Percentiles rank a stretch among this genome's conserved stretches.
phyloP scores from a whole-genome alignment of 2,113 vertebrate species.

The Sinocyclocheilus anophthalmus region DNA sequence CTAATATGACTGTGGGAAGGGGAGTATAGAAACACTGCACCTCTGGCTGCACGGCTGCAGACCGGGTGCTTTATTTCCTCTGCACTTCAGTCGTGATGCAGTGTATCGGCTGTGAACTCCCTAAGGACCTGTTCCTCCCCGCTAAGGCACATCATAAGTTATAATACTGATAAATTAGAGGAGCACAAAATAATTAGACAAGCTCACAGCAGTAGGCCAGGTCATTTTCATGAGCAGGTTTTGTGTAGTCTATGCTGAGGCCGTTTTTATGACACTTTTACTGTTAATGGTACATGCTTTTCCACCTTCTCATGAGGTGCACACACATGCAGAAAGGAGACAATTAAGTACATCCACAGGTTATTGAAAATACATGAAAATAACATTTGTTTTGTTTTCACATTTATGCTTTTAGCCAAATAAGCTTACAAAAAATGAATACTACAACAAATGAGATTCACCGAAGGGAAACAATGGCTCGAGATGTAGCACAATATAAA shows the following conservation, averaged over 20 bases:
- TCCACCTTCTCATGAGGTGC: not conserved
- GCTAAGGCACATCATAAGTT: constrained; percentile 54
- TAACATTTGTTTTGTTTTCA: not conserved
- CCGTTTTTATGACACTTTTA: constrained; percentile 3
- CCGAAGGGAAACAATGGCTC: not conserved
- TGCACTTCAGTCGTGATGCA: constrained; percentile 53
- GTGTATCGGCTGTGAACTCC: constrained; percentile 41
- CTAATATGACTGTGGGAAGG: constrained; percentile 51
- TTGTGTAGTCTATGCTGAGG: constrained; percentile 2
- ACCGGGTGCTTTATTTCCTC: constrained; percentile 39
- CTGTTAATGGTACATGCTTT: constrained; percentile 10
- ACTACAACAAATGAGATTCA: not conserved
- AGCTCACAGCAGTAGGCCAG: constrained; percentile 38
- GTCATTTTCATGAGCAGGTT: constrained; percentile 38
- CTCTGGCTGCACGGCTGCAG: constrained; percentile 35
- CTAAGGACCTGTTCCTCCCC: constrained; percentile 41
- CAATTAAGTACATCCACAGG: not conserved
- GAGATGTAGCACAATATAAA: not conserved
- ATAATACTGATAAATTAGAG: constrained; percentile 60
- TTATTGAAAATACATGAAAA: not conserved
- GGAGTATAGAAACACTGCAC: constrained; percentile 53
- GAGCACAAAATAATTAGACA: constrained; percentile 54
- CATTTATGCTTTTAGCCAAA: not conserved
- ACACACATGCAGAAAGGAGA: constrained; percentile 4
- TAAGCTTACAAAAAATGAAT: not conserved